Conservation (phyloP, 1,140 invertebrate species). For the Galleria mellonella region DNA sequence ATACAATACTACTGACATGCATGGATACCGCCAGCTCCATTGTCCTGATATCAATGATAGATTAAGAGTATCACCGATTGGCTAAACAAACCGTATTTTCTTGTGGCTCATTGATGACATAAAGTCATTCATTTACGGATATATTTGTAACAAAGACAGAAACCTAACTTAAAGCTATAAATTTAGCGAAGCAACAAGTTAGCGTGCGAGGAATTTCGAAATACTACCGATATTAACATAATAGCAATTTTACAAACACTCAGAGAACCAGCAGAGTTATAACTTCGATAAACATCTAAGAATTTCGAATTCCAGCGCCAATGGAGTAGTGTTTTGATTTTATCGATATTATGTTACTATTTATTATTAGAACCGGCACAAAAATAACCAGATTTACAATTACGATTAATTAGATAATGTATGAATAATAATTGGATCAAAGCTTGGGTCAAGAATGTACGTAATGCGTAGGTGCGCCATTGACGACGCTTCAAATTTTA, state of each 20-base stretch:
- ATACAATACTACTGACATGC: neutral
- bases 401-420: neutral
- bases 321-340: neutral
- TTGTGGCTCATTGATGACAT: neutral
- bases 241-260: constrained; percentile 47
- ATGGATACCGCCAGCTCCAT: neutral
- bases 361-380: neutral
- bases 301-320: constrained; percentile 5
- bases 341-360: neutral
- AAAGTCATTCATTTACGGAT: neutral
- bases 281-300: constrained; percentile 21
- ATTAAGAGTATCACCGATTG: neutral
- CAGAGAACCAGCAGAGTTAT: constrained; percentile 15
- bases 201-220: constrained; percentile 34
- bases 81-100: neutral
- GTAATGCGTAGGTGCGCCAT: constrained; percentile 24
- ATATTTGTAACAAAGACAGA: constrained; percentile 5
- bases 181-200: constrained; percentile 53
- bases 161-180: constrained; percentile 9
- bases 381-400: neutral
- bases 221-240: constrained; percentile 44
- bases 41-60: neutral
- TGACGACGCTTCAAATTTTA: constrained; percentile 7
- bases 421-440: constrained; percentile 6
- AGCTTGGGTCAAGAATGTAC: constrained; percentile 7